These are phyloP conservation scores for Hydropsyche tenuis DNA, from an alignment of 1,140 invertebrate genomes.

Conservation along the genomic window DNA sequence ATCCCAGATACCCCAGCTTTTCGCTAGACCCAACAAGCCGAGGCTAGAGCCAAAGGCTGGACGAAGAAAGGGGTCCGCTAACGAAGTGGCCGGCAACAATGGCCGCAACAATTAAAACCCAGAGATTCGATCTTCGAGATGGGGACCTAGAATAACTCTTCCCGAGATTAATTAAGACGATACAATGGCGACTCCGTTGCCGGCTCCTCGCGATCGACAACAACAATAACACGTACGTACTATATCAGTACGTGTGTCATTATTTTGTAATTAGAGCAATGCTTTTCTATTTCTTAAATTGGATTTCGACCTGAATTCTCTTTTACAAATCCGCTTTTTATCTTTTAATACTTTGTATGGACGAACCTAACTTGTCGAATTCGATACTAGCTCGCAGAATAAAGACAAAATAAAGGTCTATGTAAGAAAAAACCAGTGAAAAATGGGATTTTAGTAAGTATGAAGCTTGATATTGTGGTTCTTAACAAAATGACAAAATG, in stretches of 20 bases:
- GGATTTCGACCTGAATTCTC: neutral
- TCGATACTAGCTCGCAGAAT: too few species aligned
- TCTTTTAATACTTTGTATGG: neutral
- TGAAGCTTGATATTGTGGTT: too few species aligned
- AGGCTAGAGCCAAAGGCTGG: neutral
- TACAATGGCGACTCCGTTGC: conserved; percentile 24
- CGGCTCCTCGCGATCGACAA: conserved; percentile 7
- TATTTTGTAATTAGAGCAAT: conserved; percentile 11
- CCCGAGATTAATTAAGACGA: conserved; percentile 46
- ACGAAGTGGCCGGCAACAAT: conserved; percentile 48
- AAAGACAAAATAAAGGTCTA: too few species aligned
- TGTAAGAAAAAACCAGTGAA: too few species aligned
- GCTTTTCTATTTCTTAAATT: neutral
- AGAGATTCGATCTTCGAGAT: conserved; percentile 41
- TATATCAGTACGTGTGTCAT: neutral
- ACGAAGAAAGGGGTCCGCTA: conserved; percentile 20
- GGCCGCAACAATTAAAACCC: conserved; percentile 45
- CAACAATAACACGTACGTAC: neutral
- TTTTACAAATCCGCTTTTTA: neutral
- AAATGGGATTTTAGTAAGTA: too few species aligned
- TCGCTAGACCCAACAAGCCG: neutral
- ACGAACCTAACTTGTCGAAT: too few species aligned
- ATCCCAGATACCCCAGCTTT: conserved; percentile 21
- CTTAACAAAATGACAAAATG: too few species aligned
- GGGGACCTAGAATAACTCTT: conserved; percentile 2